Base-by-base conservation (phyloP, 2,113 vertebrate species). In the Scortum barcoo region DNA sequence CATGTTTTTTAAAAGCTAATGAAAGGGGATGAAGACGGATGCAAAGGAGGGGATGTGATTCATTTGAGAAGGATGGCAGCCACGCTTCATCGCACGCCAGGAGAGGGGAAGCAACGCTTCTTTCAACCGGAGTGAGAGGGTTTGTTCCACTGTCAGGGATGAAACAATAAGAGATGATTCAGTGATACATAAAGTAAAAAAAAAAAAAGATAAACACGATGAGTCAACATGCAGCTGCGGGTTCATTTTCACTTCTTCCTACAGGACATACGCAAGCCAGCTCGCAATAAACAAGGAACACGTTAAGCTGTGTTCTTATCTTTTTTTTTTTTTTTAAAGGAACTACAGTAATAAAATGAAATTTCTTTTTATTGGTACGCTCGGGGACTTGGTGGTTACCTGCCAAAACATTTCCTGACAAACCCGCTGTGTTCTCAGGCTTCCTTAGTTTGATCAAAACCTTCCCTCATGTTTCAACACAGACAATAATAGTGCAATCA, bases 221-320 rank as follows among this genome's bases (percentile, higher is more conserved):
- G 77, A 84, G 61, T 80, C 72, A 80, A 51, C 61, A 67, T 26
- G 7, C 76, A 80, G 67, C 68, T 80, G 66, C 85, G 66, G 10
- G 0, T 30, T 71, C 24, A 71, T 70, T 62, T 72, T 75, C 40
- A 69, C 28, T 24, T 44, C 70, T 70, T 53, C 46, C 14, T 13
- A 16, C 19, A 57, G 74, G 42, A 76, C 7, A 3, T 36, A 36
- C 33, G 33, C 4, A 13, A 40, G 50, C 56, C 12, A 0, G 1
- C 10, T 36, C 66, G 10, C 26, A n/a, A 50, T 19, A 10, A 54
- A 71, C 8, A 54, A 48, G 17, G 28, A 28, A 19, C 26, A n/a
- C 1, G 57, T 33, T 28, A 10, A 26, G 42, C 24, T 2, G 24
- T 76, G 50, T 38, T 63, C 54, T 66, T 3, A 4, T 54, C n/a